These are phyloP conservation scores for Menidia menidia DNA, from an alignment of 2,797 vertebrate genomes.

Conservation along the genomic window DNA sequence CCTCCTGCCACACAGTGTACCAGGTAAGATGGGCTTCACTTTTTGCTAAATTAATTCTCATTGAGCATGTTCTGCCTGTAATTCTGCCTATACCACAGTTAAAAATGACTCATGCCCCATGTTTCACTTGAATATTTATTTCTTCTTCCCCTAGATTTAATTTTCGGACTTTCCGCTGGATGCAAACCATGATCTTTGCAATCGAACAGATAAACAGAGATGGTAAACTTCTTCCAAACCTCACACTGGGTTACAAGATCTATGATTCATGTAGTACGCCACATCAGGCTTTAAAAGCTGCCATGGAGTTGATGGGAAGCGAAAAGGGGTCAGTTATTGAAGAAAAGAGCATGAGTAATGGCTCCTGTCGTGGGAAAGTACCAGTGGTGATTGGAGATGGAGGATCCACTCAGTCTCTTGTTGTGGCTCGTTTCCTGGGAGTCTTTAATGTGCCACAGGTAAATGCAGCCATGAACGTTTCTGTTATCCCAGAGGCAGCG, in stretches of 20 bases:
- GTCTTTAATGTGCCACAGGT: slow-evolving; percentile 84
- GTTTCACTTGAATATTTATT: no score
- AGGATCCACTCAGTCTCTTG: slow-evolving; percentile 85
- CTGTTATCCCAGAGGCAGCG: background rate
- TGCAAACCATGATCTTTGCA: slow-evolving; percentile 88
- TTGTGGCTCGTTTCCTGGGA: slow-evolving; percentile 82
- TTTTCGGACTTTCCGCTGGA: slow-evolving; percentile 86
- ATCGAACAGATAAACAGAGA: slow-evolving; percentile 84
- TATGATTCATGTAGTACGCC: slow-evolving; percentile 85
- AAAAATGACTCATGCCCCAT: background rate
- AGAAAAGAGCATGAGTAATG: slow-evolving; percentile 9
- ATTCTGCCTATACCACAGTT: background rate
- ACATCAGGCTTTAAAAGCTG: slow-evolving; percentile 79
- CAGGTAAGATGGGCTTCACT: slow-evolving; percentile 64
- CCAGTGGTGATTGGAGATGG: slow-evolving; percentile 84
- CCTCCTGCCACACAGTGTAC: slow-evolving; percentile 73
- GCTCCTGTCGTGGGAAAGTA: slow-evolving; percentile 64
- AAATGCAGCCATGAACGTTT: slow-evolving; percentile 3
- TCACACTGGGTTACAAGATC: slow-evolving; percentile 84
- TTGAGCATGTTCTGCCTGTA: background rate
- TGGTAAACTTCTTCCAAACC: slow-evolving; percentile 75
- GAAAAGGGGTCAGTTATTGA: slow-evolving; percentile 28
- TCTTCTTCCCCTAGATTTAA: slow-evolving; percentile 76
- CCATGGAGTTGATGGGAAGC: slow-evolving; percentile 74
- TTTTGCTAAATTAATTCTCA: background rate